A percentile compares a stretch with the other conserved stretches of the same genome.
These are phyloP conservation scores for Oikopleura vanhoeffeni DNA, from an alignment of 23 tunicate species.

Conservation along the genomic window DNA sequence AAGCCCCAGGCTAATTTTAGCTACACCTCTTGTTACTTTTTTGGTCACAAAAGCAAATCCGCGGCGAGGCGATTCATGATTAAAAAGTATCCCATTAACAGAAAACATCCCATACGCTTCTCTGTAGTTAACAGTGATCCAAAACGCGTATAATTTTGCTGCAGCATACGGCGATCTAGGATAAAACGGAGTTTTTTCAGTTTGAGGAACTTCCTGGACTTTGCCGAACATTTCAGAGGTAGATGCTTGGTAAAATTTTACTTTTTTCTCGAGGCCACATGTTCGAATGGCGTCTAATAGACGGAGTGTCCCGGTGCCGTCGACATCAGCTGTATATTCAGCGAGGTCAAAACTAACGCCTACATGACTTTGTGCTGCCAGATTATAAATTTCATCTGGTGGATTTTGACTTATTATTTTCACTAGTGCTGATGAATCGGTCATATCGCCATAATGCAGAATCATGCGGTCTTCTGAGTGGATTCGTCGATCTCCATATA, in stretches of 20 bases:
- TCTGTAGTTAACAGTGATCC: constrained; percentile 82
- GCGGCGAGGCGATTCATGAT: constrained; percentile 73
- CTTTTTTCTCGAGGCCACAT: constrained; percentile 49
- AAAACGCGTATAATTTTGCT: constrained; percentile 72
- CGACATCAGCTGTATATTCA: constrained; percentile 97
- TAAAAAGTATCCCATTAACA: constrained; percentile 69
- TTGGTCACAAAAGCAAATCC: constrained; percentile 79
- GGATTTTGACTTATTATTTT: constrained; percentile 68
- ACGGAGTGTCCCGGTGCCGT: constrained; percentile 75
- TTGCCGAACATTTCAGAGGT: constrained; percentile 97
- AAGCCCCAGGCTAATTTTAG: constrained; percentile 73
- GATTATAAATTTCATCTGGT: constrained; percentile 82
- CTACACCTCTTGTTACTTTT: constrained; percentile 74
- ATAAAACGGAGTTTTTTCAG: constrained; percentile 73
- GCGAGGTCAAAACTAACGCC: constrained; percentile 85
- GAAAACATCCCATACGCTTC: constrained; percentile 91
- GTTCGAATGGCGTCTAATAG: constrained; percentile 82
- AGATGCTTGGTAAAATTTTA: constrained; percentile 86
- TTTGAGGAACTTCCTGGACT: constrained; percentile 55
- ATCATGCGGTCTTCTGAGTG: constrained; percentile 68
- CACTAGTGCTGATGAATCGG: constrained; percentile 81
- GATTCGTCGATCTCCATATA: constrained; percentile 65
- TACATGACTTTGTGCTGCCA: constrained; percentile 93
- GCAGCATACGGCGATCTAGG: constrained; percentile 94
- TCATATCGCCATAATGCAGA: constrained; percentile 85